These are phyloP conservation scores for Bombus sibiricus DNA, from an alignment of 1,140 invertebrate genomes.

Conservation along the genomic window DNA sequence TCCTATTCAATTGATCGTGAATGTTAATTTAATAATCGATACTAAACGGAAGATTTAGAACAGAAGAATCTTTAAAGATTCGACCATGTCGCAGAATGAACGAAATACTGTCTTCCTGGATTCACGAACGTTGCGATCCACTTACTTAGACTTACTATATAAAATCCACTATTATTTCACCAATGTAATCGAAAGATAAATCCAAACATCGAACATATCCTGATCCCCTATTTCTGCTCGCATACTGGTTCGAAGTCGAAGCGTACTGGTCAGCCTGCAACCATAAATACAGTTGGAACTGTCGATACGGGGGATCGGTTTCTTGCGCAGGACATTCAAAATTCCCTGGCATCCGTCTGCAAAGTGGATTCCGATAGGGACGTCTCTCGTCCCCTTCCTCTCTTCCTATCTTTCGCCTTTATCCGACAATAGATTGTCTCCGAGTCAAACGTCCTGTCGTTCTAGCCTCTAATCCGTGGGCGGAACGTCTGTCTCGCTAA, in stretches of 20 bases:
- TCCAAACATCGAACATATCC: neutral
- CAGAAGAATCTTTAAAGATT: too few relatives aligned
- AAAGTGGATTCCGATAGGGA: constrained; percentile 53
- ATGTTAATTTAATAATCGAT: too few relatives aligned
- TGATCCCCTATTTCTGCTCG: neutral
- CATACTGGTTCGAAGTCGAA: neutral
- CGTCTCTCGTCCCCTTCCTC: neutral
- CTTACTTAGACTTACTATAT: neutral
- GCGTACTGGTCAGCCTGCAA: neutral
- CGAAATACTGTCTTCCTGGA: too few relatives aligned
- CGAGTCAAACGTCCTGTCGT: constrained; percentile 58
- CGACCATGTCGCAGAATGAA: too few relatives aligned
- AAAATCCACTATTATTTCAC: neutral
- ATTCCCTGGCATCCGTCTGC: constrained; percentile 31
- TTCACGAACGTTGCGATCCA: neutral
- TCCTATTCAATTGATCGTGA: too few relatives aligned
- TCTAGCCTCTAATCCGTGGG: constrained; percentile 53
- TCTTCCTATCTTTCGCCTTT: neutral
- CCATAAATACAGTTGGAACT: constrained; percentile 12
- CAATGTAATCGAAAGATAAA: neutral
- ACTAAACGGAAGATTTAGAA: too few relatives aligned
- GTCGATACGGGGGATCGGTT: constrained; percentile 16
- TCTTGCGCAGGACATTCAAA: constrained; percentile 26
- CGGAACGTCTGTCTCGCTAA: constrained; percentile 53
- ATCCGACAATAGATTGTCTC: constrained; percentile 53